Evolutionary conservation across 2,797 vertebrate species (phyloP).

Genomic region (Cryptoprocta ferox): DNA sequence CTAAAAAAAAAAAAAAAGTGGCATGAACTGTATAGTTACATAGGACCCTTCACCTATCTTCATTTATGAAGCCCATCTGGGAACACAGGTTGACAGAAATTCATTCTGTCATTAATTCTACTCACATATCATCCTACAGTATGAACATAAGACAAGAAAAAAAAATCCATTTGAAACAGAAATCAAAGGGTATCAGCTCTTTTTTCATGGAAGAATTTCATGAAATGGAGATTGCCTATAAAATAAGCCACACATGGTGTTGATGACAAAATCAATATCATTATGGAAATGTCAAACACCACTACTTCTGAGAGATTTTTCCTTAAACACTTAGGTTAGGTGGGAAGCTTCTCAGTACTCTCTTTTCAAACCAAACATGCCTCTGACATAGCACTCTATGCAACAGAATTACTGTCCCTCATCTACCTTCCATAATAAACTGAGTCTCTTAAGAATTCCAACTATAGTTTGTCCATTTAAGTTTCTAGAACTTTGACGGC

Average conservation of each 20-base stretch:
- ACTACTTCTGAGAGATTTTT: neutral
- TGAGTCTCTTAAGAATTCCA: neutral
- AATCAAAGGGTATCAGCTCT: neutral
- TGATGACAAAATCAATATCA: constrained; percentile 20
- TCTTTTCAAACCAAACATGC: neutral
- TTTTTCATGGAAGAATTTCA: neutral
- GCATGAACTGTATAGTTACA: neutral
- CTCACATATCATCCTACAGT: neutral
- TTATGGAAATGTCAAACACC: neutral
- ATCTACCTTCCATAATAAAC: neutral
- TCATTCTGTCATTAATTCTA: neutral
- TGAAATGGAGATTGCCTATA: neutral
- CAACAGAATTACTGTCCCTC: neutral
- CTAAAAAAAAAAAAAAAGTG: constrained; percentile 18
- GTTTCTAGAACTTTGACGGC: neutral
- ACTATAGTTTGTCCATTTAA: neutral
- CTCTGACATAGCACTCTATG: neutral
- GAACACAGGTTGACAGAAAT: neutral
- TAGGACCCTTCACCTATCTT: neutral
- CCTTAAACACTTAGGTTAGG: neutral
- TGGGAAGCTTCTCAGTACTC: neutral
- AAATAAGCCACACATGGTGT: neutral
- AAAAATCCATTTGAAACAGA: neutral
- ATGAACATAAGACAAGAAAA: neutral
- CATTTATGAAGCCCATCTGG: neutral